These are phyloP conservation scores for Butastur rufipennis DNA, from an alignment of 2,113 vertebrate species.

Conservation along the genomic window DNA sequence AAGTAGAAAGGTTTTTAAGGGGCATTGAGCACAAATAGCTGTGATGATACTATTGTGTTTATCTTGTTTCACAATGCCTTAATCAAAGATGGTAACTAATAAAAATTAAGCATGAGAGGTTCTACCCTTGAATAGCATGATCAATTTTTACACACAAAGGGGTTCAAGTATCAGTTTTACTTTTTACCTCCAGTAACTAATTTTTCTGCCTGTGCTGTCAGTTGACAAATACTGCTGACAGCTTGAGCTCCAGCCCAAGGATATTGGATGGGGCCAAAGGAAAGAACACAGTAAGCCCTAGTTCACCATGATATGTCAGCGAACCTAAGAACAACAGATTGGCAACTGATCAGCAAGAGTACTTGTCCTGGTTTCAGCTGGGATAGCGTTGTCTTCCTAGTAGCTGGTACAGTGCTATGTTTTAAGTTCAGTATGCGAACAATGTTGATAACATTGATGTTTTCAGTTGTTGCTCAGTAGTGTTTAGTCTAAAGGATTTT, in stretches of 20 bases:
- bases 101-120: background rate
- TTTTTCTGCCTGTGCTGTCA: background rate
- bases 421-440: no score
- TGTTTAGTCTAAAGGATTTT: no score
- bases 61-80: background rate
- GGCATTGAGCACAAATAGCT: background rate
- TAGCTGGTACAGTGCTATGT: no score
- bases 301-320: background rate
- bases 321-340: background rate
- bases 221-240: background rate
- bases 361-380: no score
- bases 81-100: background rate
- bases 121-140: background rate
- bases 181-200: background rate
- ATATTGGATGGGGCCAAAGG: background rate
- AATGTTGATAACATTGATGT: no score
- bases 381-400: no score
- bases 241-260: background rate
- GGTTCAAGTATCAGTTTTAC: background rate
- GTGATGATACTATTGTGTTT: background rate
- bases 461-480: no score
- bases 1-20: background rate
- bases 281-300: background rate
- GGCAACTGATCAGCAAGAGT: background rate
- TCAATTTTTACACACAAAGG: background rate